Evolutionary conservation across 2,888 invertebrate species (phyloP), one percentile per base, ranked within the genome.

Genomic region (Gymnoscelis rufifasciata): DNA sequence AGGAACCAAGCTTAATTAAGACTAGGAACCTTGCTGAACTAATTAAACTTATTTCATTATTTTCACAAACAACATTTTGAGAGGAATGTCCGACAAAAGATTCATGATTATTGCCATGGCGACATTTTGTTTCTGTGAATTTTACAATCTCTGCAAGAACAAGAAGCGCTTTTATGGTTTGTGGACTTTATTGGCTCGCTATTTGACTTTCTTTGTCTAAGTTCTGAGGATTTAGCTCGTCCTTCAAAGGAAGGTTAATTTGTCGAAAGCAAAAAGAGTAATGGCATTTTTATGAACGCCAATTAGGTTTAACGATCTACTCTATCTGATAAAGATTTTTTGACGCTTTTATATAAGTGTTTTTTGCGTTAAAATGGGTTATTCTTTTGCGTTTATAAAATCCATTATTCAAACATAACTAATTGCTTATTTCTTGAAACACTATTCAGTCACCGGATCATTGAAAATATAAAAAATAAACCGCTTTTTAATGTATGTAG

Each of bases 11-110:
- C 78, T 77, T 83, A 80, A 83, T 83, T 82, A 83, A 78, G 77
- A 71, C 74, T 74, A 79, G 76, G 67, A 69, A 76, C 72, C 75
- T 74, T 68, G 67, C 67, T 67, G 66, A 81, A 79, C 81, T 80
- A 83, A 83, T 83, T 83, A 78, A 86, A 84, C 76, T 83, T 83
- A 78, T 80, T 82, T 74, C 78, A 81, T 82, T 83, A 82, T 78
- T 78, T 68, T 64, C 63, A 69, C 66, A 72, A 79, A 79, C 71
- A 68, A 79, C 80, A 79, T 78, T 76, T 79, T 70, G 57, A 74
- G 69, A 68, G 68, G 19, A 68, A 68, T 64, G 65, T 67, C 67
- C 60, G 54, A 66, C 19, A 63, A 68, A 65, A 59, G 69, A 73
- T 73, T 74, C 70, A 70, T 70, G 69, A 66, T 63, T 67, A 68